Evolutionary conservation across 2,888 invertebrate species (phyloP).

Genomic region (Minunthozetes semirufus): DNA sequence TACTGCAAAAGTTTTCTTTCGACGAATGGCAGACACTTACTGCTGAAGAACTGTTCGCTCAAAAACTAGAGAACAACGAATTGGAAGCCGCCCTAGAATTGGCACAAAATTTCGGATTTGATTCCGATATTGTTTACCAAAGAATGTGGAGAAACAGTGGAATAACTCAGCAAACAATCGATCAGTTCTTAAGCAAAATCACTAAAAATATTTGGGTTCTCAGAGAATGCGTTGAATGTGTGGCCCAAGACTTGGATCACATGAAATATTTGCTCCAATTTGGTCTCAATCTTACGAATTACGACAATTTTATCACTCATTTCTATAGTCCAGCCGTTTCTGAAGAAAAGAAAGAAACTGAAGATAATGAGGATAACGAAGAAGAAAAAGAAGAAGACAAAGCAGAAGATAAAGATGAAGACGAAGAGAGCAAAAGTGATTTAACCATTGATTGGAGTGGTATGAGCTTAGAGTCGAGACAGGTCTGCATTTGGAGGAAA

Average conservation of each 20-base stretch:
- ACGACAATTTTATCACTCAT: not conserved
- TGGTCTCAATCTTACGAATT: constrained; percentile 60
- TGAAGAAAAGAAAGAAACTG: not conserved
- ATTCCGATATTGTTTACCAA: constrained; percentile 70
- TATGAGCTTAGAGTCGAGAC: constrained; percentile 60
- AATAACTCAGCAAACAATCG: constrained; percentile 64
- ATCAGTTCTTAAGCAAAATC: constrained; percentile 68
- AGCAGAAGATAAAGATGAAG: not conserved
- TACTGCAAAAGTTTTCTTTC: constrained; percentile 24
- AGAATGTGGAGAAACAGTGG: constrained; percentile 68
- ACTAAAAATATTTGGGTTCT: constrained; percentile 69
- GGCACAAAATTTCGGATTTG: constrained; percentile 62
- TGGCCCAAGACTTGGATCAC: constrained; percentile 66
- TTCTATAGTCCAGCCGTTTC: not conserved
- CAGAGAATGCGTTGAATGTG: constrained; percentile 67
- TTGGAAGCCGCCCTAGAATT: constrained; percentile 65
- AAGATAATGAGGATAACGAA: too few relatives aligned
- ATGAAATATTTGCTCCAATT: constrained; percentile 65
- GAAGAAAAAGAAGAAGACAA: not conserved
- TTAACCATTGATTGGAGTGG: constrained; percentile 41
- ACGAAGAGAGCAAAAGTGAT: not conserved
- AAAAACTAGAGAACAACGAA: constrained; percentile 60
- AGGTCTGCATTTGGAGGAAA: constrained; percentile 60
- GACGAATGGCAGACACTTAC: not conserved
- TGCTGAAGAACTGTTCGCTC: constrained; percentile 33